These are phyloP conservation scores for Mallotus villosus DNA, from an alignment of 2,797 vertebrate species.

Conservation along the genomic window DNA sequence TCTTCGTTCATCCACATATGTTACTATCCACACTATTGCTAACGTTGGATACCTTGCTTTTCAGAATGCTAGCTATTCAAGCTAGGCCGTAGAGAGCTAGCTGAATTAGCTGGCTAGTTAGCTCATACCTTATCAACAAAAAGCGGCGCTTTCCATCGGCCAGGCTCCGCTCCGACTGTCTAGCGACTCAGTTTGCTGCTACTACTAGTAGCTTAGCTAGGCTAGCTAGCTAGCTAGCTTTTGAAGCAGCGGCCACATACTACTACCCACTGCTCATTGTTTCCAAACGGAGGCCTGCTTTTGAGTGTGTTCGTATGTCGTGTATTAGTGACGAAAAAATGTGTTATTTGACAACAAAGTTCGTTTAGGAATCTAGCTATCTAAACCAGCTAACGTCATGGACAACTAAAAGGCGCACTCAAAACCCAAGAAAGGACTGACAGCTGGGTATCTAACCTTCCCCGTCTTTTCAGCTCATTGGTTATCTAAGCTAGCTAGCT, in stretches of 20 bases:
- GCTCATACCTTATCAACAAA: slow-evolving; percentile 24
- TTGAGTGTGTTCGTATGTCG: slow-evolving; percentile 22
- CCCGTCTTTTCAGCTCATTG: neutral
- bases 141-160: too few relatives aligned
- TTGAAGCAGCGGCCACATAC: too few relatives aligned
- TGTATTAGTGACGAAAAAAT: neutral
- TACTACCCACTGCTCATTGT: slow-evolving; percentile 44
- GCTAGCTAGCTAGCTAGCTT: slow-evolving; percentile 54
- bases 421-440: too few relatives aligned
- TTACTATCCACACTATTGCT: too few relatives aligned
- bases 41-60: too few relatives aligned
- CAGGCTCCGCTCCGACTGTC: neutral
- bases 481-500: neutral
- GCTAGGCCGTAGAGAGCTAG: slow-evolving; percentile 28
- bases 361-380: too few relatives aligned
- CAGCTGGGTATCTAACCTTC: neutral
- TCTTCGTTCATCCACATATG: too few relatives aligned
- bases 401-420: neutral
- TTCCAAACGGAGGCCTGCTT: slow-evolving; percentile 63
- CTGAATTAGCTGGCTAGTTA: slow-evolving; percentile 48
- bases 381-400: neutral
- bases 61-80: too few relatives aligned
- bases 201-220: slow-evolving; percentile 35
- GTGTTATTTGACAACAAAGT: slow-evolving; percentile 1
- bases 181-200: neutral